Evolutionary conservation across 2,113 vertebrate species (phyloP).

Genomic region (Nesoenas mayeri): DNA sequence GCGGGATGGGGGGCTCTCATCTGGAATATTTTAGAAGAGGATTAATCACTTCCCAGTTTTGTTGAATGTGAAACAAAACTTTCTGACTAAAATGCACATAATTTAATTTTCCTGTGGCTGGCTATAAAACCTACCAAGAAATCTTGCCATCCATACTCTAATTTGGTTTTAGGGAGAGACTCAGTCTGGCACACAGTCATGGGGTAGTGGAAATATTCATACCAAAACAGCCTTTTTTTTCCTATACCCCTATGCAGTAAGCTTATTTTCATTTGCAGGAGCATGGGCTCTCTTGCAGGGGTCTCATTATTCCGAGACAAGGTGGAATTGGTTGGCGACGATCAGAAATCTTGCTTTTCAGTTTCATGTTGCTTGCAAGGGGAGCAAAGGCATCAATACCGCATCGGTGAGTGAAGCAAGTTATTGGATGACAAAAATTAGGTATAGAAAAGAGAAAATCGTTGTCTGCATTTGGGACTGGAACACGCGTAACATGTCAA

Average conservation of each 20-base stretch:
- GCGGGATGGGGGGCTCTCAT: not conserved
- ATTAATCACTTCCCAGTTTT: conserved; percentile 70
- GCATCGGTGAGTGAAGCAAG: not conserved
- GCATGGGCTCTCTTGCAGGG: not conserved
- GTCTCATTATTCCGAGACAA: not conserved
- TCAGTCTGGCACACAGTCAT: conserved; percentile 18
- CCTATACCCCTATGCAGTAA: not conserved
- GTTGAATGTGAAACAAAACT: conserved; percentile 49
- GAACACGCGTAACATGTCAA: not conserved
- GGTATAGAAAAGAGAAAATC: not conserved
- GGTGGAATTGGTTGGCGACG: not conserved
- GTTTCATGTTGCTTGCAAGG: not conserved
- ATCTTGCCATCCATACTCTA: conserved; percentile 42
- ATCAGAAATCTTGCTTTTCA: not conserved
- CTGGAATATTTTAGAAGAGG: conserved; percentile 61
- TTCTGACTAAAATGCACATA: conserved; percentile 45
- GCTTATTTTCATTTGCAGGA: not conserved
- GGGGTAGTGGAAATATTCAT: conserved; percentile 16
- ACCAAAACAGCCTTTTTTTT: not conserved
- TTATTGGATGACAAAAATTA: not conserved
- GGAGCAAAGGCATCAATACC: not conserved
- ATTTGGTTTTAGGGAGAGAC: conserved; percentile 29
- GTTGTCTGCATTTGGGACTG: not conserved
- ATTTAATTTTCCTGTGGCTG: conserved; percentile 60
- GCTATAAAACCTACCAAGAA: conserved; percentile 49